These are phyloP conservation scores for Troides oblongomaculatus DNA, from an alignment of 2,888 invertebrate genomes.

Conservation along the genomic window DNA sequence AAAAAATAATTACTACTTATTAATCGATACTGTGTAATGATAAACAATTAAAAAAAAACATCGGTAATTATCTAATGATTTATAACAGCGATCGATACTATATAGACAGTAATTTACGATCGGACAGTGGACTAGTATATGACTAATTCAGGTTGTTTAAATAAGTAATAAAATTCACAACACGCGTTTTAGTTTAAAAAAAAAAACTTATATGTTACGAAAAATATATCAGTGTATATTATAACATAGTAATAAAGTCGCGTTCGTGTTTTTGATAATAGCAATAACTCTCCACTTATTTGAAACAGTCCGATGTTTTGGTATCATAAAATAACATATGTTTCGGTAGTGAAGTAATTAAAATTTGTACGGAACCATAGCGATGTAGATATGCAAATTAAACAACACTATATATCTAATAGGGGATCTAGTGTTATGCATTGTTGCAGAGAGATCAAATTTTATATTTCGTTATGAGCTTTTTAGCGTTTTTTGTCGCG, in stretches of 20 bases:
- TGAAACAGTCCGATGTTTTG: not conserved
- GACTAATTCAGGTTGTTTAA: conserved; percentile 11
- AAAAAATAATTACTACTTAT: not conserved
- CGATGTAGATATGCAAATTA: conserved; percentile 1
- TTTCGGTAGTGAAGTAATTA: not conserved
- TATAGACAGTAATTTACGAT: conserved; percentile 10
- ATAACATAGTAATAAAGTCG: no score
- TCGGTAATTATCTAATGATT: conserved; percentile 14
- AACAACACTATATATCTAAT: not conserved
- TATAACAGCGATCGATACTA: conserved; percentile 6
- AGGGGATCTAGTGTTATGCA: not conserved
- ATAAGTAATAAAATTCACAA: conserved; percentile 19
- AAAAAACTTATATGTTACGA: no score
- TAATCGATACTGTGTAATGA: not conserved
- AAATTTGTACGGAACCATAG: not conserved
- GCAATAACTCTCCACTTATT: conserved; percentile 13
- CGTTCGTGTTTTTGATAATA: not conserved
- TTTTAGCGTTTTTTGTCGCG: not conserved
- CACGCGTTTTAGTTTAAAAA: not conserved
- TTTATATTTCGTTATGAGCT: not conserved
- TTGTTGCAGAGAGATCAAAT: not conserved
- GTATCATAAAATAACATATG: conserved; percentile 5
- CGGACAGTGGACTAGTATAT: conserved; percentile 3
- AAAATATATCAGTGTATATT: no score
- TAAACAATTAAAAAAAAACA: not conserved